A percentile compares a stretch with the other conserved stretches of the same genome.
Evolutionary conservation across 2,888 invertebrate species (phyloP).

Genomic region (Artemia sinica): DNA sequence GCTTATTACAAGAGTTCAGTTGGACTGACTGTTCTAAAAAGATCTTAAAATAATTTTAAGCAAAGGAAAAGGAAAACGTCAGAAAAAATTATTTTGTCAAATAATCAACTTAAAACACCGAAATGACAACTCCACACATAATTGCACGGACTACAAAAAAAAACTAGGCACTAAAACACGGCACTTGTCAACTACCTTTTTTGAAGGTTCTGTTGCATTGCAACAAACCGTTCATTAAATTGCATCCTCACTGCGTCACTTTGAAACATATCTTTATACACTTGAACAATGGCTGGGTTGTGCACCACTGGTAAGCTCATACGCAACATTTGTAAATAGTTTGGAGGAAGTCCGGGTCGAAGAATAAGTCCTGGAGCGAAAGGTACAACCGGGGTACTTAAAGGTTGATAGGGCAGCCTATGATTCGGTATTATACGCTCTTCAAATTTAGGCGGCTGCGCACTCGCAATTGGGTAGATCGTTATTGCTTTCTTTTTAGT

Average conservation of each 20-base stretch:
- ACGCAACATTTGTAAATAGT: slow-evolving; percentile 4
- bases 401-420: background rate
- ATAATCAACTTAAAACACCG: no score
- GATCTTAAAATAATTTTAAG: no score
- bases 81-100: no score
- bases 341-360: slow-evolving; percentile 5
- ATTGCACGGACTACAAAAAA: no score
- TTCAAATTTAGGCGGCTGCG: background rate
- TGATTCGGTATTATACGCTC: background rate
- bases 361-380: background rate
- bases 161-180: no score
- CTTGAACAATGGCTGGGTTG: slow-evolving; percentile 20
- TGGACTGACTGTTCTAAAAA: no score
- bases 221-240: background rate
- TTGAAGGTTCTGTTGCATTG: slow-evolving; percentile 12
- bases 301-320: background rate
- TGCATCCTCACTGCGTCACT: slow-evolving; percentile 15
- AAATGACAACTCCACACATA: no score
- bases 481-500: slow-evolving; percentile 1
- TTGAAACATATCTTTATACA: slow-evolving; percentile 21
- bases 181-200: background rate
- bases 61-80: no score
- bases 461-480: background rate
- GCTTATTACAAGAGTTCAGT: no score
- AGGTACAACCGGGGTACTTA: background rate